Percentiles rank a stretch among this genome's conserved stretches.
These are phyloP conservation scores for Pristionchus exspectatus DNA, from an alignment of 2,888 invertebrate genomes.

Conservation along the genomic window DNA sequence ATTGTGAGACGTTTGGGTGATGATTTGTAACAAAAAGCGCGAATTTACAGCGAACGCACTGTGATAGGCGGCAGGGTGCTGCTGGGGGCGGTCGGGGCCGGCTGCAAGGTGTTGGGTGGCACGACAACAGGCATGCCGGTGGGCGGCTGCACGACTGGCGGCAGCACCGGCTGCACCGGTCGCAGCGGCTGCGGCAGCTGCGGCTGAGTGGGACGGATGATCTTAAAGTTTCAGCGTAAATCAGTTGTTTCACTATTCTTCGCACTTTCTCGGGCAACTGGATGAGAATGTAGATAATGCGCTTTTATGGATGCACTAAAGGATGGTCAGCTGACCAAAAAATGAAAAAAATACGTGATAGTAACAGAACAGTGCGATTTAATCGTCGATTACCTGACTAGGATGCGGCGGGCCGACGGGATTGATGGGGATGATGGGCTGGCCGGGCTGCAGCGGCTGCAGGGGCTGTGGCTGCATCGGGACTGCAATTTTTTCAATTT, in stretches of 20 bases:
- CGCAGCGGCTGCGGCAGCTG: background rate
- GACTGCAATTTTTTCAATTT: background rate
- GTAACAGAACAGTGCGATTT: too few relatives aligned
- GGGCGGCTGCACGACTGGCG: slow-evolving; percentile 2
- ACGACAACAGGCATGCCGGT: slow-evolving; percentile 35
- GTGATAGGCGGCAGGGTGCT: background rate
- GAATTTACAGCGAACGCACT: background rate
- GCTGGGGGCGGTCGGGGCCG: background rate
- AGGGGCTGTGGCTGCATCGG: slow-evolving; percentile 28
- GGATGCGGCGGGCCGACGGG: slow-evolving; percentile 13
- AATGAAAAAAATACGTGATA: too few relatives aligned
- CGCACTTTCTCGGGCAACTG: too few relatives aligned
- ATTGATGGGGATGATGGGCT: slow-evolving; percentile 40
- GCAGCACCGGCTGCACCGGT: slow-evolving; percentile 47
- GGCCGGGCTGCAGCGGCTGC: slow-evolving; percentile 34
- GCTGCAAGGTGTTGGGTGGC: slow-evolving; percentile 38
- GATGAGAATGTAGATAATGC: too few relatives aligned
- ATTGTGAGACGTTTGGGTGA: background rate
- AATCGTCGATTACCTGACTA: background rate
- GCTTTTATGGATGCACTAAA: too few relatives aligned
- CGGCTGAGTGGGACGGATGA: slow-evolving; percentile 12
- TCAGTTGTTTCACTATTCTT: too few relatives aligned
- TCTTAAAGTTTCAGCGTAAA: too few relatives aligned
- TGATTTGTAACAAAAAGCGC: background rate
- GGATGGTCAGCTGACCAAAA: too few relatives aligned